These are phyloP conservation scores for Panthera uncia DNA, from an alignment of 2,113 vertebrate genomes.

Conservation along the genomic window DNA sequence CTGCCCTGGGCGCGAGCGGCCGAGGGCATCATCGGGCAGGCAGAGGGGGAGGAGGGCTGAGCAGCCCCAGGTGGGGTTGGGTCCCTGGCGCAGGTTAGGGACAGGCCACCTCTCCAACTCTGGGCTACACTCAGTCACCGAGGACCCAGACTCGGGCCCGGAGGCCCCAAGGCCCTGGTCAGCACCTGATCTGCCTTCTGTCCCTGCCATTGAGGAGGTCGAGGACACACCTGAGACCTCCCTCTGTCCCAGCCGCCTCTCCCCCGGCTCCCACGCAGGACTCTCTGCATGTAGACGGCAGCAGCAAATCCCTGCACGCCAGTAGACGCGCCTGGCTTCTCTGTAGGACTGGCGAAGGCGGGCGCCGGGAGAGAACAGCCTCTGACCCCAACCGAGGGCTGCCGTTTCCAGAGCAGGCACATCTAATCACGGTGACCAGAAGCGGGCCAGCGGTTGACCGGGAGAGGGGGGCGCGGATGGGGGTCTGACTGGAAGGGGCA, in stretches of 20 bases:
- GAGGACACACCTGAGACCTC: not conserved
- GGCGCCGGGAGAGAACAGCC: not conserved
- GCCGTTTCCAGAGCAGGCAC: not conserved
- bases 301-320: not conserved
- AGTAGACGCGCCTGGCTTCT: too few species aligned
- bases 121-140: not conserved
- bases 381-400: not conserved
- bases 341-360: not conserved
- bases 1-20: not conserved
- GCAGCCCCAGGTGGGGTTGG: not conserved
- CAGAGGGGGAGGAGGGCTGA: not conserved
- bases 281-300: accelerated
- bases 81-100: not conserved
- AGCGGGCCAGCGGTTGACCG: not conserved
- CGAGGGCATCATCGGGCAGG: accelerated
- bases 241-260: not conserved
- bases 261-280: not conserved
- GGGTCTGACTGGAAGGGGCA: too few species aligned
- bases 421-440: not conserved
- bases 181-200: not conserved
- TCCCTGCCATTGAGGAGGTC: not conserved
- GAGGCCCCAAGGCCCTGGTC: not conserved
- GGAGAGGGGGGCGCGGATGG: not conserved
- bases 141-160: not conserved
- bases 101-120: not conserved